A percentile compares a stretch with the other conserved stretches of the same genome.
Evolutionary conservation across 2,797 vertebrate species (phyloP).

Genomic region (Bovichtus variegatus): DNA sequence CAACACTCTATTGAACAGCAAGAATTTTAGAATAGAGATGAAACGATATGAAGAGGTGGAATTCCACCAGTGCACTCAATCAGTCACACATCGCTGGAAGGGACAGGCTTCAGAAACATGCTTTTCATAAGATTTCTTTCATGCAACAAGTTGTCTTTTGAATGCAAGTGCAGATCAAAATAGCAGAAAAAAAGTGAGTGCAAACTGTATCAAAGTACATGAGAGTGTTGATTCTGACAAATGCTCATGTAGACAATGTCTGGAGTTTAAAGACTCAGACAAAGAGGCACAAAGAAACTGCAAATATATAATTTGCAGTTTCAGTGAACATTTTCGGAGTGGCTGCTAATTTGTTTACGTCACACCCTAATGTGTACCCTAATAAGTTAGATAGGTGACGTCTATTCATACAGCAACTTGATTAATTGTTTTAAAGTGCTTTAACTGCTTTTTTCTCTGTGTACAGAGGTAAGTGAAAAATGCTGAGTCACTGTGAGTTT

Average conservation of each 20-base stretch:
- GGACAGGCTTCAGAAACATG: neutral
- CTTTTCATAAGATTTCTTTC: neutral
- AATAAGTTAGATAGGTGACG: neutral
- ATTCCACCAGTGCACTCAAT: neutral
- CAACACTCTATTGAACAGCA: neutral
- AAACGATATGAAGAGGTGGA: neutral
- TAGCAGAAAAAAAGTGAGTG: neutral
- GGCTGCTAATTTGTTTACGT: neutral
- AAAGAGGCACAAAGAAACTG: neutral
- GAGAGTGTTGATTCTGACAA: neutral
- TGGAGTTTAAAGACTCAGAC: neutral
- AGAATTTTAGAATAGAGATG: neutral
- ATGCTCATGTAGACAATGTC: neutral
- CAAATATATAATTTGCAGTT: neutral
- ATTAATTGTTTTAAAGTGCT: neutral
- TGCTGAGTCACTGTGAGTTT: slow-evolving; percentile 69
- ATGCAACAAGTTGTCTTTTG: neutral
- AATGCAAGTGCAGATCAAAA: neutral
- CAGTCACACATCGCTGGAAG: neutral
- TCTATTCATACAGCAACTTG: neutral
- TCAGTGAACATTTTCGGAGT: neutral
- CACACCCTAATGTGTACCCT: too few relatives aligned
- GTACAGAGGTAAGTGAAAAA: slow-evolving; percentile 38
- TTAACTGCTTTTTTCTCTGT: neutral
- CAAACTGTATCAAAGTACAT: neutral